phyloP scores from a whole-genome alignment of 2,888 invertebrate genomes.

The Portevinia maculata region DNA sequence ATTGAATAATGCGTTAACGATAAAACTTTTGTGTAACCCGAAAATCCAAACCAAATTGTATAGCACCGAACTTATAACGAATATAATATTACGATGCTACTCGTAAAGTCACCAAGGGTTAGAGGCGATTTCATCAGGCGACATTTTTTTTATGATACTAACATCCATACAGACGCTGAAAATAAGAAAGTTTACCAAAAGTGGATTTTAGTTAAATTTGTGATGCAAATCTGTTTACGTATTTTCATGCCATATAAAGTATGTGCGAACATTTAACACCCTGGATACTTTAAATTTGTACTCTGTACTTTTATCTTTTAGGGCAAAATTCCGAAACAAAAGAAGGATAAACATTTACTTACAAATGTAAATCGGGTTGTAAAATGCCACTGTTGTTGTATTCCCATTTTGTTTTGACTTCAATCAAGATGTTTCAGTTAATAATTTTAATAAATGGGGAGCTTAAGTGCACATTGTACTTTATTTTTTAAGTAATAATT shows the following conservation, averaged over 20 bases:
- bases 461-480: background rate
- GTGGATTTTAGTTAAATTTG: constrained; percentile 71
- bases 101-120: constrained; percentile 13
- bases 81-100: background rate
- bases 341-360: constrained; percentile 58
- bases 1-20: constrained; percentile 71
- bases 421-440: background rate
- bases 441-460: background rate
- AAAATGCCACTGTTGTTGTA: too few relatives aligned
- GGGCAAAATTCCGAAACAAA: constrained; percentile 22
- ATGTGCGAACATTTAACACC: constrained; percentile 12
- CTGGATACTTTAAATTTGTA: constrained; percentile 38
- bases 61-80: background rate
- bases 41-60: constrained; percentile 64
- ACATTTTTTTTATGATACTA: constrained; percentile 9
- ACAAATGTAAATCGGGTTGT: constrained; percentile 52
- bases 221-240: constrained; percentile 68
- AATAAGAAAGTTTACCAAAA: constrained; percentile 63
- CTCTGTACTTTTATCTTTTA: constrained; percentile 47
- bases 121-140: constrained; percentile 46
- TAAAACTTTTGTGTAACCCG: constrained; percentile 62
- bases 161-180: constrained; percentile 12
- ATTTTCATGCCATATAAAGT: constrained; percentile 52
- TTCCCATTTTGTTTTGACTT: constrained; percentile 1
- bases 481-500: too few relatives aligned